Conservation (phyloP, 2,888 invertebrate genomes). For the Enoplolaimus lenunculus region DNA sequence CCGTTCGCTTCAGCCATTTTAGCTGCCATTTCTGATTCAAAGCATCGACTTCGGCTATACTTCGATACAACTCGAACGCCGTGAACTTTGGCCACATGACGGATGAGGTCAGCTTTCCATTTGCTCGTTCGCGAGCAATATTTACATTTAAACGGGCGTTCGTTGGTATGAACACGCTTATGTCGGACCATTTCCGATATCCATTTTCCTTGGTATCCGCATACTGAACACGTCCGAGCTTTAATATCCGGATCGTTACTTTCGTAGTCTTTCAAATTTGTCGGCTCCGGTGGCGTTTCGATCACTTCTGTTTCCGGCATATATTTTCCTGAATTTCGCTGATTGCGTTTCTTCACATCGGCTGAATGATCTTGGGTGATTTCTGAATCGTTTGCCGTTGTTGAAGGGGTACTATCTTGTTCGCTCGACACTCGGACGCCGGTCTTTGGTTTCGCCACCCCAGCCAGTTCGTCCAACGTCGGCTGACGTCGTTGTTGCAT, state of each 20-base stretch:
- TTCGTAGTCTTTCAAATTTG: slow-evolving; percentile 30
- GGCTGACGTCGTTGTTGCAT: slow-evolving; percentile 11
- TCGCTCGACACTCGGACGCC: background rate
- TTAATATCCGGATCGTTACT: slow-evolving; percentile 36
- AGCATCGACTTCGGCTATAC: slow-evolving; percentile 30
- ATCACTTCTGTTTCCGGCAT: slow-evolving; percentile 38
- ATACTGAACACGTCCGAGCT: slow-evolving; percentile 37
- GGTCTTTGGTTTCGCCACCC: background rate
- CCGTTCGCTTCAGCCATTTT: too few species aligned
- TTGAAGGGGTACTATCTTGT: background rate
- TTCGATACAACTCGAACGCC: slow-evolving; percentile 41
- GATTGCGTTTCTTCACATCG: slow-evolving; percentile 30
- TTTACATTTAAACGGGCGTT: slow-evolving; percentile 45
- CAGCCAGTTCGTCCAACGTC: slow-evolving; percentile 1
- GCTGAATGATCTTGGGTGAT: slow-evolving; percentile 33
- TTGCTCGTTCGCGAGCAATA: slow-evolving; percentile 45
- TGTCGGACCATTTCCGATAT: slow-evolving; percentile 46
- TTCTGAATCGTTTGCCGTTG: slow-evolving; percentile 35
- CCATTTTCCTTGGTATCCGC: slow-evolving; percentile 41
- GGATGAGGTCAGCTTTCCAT: slow-evolving; percentile 47
- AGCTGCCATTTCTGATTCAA: background rate
- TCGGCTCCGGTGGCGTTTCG: slow-evolving; percentile 38
- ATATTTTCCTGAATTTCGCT: slow-evolving; percentile 30
- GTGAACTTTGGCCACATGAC: slow-evolving; percentile 46
- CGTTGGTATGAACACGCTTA: slow-evolving; percentile 43